Evolutionary conservation across 2,113 vertebrate species (phyloP), one percentile per base, ranked within the genome.

Genomic region (Anoura caudifer): DNA sequence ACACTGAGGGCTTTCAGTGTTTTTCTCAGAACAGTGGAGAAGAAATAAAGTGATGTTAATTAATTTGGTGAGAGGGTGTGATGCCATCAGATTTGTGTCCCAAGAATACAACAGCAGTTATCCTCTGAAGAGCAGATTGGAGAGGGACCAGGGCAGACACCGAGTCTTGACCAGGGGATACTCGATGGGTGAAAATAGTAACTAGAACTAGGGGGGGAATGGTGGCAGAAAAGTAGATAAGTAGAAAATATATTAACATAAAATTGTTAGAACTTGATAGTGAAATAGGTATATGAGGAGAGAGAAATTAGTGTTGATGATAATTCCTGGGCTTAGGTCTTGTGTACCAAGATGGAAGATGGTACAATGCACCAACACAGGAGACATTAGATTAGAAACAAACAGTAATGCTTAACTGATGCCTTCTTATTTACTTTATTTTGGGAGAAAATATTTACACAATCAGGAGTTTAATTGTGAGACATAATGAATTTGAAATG

Each of bases 131-230:
- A 61, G 36, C 17, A 79, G 31, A 33, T 63, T 41, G 43, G 31
- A 94, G 52, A 59, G 24, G 5, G 54, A 12, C 8, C n/a, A 43
- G 5, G 20, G 4, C 8, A 16, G 45, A 81, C 6, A 24, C 4
- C 12, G 36, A 47, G 0, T 41, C 3, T 13, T 7, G 5, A 41
- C 6, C 14, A 16, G 3, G 73, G 19, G 2, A 16, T 28, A 47
- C 19, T 36, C 7, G 5, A n/a, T 22, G 20, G 16, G 26, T 19
- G 7, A 31, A 83, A 83, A 45, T 2, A 72, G 11, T 17, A 65
- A 26, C 3, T n/a, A 13, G 0, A 56, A 75, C 1, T 45, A 79
- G 3, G 5, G 1, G 28, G 12, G 5, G n/a, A n/a, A 12, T 43
- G 6, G 2, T 4, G 41, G 65, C 15, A n/a, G 28, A 54, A 17